phyloP scores from a whole-genome alignment of 1,140 invertebrate species.

The Drosophila paulistorum region DNA sequence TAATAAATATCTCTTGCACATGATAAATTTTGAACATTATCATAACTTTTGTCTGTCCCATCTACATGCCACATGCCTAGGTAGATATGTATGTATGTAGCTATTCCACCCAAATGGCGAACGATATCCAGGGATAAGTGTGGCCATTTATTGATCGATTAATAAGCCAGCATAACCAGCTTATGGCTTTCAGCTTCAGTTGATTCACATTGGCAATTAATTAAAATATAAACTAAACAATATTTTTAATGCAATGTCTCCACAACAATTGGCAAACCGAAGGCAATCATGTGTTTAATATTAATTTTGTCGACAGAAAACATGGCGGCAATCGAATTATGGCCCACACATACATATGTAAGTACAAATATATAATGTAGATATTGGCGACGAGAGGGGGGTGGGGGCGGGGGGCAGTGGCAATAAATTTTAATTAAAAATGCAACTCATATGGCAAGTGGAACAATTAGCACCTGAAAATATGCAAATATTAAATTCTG shows the following conservation, averaged over 20 bases:
- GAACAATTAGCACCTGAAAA: slow-evolving; percentile 83
- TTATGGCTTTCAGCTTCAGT: slow-evolving; percentile 45
- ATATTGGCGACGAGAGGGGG: slow-evolving; percentile 7
- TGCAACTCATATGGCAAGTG: slow-evolving; percentile 82
- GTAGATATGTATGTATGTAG: too few relatives aligned
- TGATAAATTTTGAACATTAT: slow-evolving; percentile 1
- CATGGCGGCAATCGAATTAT: slow-evolving; percentile 65
- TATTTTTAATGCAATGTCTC: slow-evolving; percentile 76
- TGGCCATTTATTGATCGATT: slow-evolving; percentile 11
- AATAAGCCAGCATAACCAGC: slow-evolving; percentile 32
- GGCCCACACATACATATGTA: slow-evolving; percentile 13
- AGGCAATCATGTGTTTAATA: slow-evolving; percentile 82
- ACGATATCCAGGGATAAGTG: neutral
- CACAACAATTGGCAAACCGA: slow-evolving; percentile 47
- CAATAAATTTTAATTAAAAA: slow-evolving; percentile 82
- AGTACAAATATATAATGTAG: slow-evolving; percentile 10
- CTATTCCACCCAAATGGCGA: neutral
- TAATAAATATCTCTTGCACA: neutral
- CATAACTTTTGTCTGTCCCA: neutral
- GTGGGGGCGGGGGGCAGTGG: neutral
- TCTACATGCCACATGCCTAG: too few relatives aligned
- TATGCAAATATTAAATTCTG: slow-evolving; percentile 82
- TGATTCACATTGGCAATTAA: slow-evolving; percentile 65
- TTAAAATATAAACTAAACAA: slow-evolving; percentile 79
- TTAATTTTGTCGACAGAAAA: slow-evolving; percentile 76